Conservation (phyloP, 2,888 invertebrate species). For the Schrankia costaestrigalis region DNA sequence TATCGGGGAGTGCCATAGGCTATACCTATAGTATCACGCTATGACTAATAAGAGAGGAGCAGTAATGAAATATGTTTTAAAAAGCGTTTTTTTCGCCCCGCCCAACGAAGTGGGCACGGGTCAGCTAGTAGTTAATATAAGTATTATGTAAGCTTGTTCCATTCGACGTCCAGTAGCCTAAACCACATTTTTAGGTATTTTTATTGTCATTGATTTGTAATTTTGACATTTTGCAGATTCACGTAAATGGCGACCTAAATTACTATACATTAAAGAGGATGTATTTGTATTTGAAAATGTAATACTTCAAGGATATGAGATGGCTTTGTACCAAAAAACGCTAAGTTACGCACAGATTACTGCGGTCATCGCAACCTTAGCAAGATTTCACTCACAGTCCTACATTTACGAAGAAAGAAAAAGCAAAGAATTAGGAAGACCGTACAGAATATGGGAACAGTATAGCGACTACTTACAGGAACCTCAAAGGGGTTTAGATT, state of each 20-base stretch:
- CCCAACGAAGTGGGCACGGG: too few relatives aligned
- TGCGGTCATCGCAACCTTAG: conserved; percentile 61
- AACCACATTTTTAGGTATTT: too few relatives aligned
- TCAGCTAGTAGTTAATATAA: too few relatives aligned
- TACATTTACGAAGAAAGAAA: conserved; percentile 68
- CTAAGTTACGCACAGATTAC: too few relatives aligned
- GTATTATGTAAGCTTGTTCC: too few relatives aligned
- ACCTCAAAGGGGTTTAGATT: conserved; percentile 35
- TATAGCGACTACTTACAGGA: conserved; percentile 54
- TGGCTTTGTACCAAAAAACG: conserved; percentile 46
- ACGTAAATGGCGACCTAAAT: conserved; percentile 57
- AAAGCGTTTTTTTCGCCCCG: too few relatives aligned
- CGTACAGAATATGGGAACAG: conserved; percentile 62
- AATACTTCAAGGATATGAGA: conserved; percentile 48
- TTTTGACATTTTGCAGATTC: conserved; percentile 41
- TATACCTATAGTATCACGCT: too few relatives aligned
- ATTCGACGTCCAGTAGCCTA: too few relatives aligned
- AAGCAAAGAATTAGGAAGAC: conserved; percentile 47
- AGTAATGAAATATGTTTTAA: too few relatives aligned
- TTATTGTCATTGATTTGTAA: too few relatives aligned
- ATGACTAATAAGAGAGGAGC: too few relatives aligned
- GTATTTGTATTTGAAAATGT: conserved; percentile 70
- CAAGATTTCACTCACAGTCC: conserved; percentile 73
- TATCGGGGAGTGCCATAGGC: too few relatives aligned
- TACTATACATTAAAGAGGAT: conserved; percentile 47